Percentiles rank a stretch among this genome's conserved stretches.
These are phyloP conservation scores for Rotaria magnacalcarata DNA, from an alignment of 2,888 invertebrate genomes.

Conservation along the genomic window DNA sequence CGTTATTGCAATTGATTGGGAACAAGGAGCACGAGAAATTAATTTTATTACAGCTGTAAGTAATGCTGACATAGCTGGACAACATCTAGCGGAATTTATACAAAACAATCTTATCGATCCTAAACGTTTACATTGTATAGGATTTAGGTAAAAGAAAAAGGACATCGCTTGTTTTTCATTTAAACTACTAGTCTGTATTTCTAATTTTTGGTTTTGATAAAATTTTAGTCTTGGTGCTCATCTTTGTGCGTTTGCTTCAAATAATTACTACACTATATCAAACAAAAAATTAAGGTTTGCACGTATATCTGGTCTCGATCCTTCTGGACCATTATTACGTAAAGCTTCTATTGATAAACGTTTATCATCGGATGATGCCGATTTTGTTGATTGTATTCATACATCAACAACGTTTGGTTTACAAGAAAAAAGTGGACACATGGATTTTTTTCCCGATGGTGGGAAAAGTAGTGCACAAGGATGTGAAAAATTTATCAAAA, in stretches of 20 bases:
- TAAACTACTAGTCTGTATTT: neutral
- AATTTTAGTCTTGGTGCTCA: conserved; percentile 45
- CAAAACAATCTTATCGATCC: conserved; percentile 25
- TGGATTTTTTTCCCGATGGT: conserved; percentile 59
- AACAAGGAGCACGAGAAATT: conserved; percentile 46
- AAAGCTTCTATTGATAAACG: conserved; percentile 47
- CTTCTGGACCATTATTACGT: conserved; percentile 70
- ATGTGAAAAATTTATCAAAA: conserved; percentile 43
- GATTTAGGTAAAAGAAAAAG: neutral
- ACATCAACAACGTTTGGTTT: conserved; percentile 42
- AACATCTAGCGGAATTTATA: conserved; percentile 33
- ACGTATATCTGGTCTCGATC: conserved; percentile 68
- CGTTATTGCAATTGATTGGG: conserved; percentile 44
- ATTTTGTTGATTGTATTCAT: conserved; percentile 45
- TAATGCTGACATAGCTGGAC: conserved; percentile 39
- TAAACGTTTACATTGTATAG: conserved; percentile 45
- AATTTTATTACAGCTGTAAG: conserved; percentile 46
- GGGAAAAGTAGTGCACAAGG: conserved; percentile 49
- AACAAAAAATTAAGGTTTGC: conserved; percentile 20
- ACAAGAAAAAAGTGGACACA: conserved; percentile 53
- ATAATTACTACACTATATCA: conserved; percentile 13
- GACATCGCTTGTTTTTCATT: neutral
- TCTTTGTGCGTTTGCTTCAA: conserved; percentile 41
- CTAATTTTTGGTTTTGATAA: neutral
- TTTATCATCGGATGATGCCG: conserved; percentile 40